Conservation (phyloP, 1,140 invertebrate species). For the Nasonia vitripennis region DNA sequence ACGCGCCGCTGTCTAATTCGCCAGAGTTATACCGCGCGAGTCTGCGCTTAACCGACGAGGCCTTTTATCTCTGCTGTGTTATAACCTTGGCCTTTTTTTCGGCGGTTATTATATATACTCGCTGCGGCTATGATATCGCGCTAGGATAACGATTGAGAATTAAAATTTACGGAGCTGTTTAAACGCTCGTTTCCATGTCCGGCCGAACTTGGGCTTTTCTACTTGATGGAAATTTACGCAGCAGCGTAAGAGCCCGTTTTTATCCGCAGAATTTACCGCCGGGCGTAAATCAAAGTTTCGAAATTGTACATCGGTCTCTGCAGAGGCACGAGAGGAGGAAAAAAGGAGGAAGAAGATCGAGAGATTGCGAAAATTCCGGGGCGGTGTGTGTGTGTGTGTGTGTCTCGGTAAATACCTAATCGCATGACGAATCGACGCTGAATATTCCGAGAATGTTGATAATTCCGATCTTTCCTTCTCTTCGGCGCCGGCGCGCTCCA, state of each 20-base stretch:
- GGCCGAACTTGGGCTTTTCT: background rate
- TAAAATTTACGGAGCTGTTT: background rate
- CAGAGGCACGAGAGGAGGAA: too few species aligned
- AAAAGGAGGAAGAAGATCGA: background rate
- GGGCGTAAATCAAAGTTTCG: background rate
- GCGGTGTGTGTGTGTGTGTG: too few species aligned
- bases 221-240: background rate
- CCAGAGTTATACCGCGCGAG: background rate
- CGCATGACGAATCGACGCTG: slow-evolving; percentile 14
- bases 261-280: background rate
- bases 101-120: background rate
- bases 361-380: background rate
- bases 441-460: slow-evolving; percentile 40
- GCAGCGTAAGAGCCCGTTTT: too few species aligned
- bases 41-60: background rate
- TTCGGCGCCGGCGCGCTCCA: background rate
- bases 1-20: background rate
- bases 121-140: background rate
- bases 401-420: background rate
- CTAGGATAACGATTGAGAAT: background rate
- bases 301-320: background rate
- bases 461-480: slow-evolving; percentile 15
- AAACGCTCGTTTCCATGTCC: background rate
- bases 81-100: background rate
- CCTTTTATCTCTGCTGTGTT: background rate